Evolutionary conservation across 2,888 invertebrate genomes (phyloP).

Genomic region (Papilio demoleus): DNA sequence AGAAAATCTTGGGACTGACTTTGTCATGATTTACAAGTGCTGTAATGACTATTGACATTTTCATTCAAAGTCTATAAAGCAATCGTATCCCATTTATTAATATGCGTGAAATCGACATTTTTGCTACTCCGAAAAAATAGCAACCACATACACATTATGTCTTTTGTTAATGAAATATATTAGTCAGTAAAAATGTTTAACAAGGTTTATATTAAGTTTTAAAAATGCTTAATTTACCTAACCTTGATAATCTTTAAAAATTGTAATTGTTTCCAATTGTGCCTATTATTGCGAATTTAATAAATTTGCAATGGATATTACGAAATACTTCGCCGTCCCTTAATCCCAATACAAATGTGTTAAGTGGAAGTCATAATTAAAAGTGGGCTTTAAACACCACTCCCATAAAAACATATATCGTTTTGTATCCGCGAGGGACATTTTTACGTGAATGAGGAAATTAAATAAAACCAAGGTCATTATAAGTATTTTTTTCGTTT

Average conservation of each 20-base stretch:
- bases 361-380: slow-evolving; percentile 55
- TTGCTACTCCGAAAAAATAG: too few species aligned
- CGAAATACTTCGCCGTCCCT: slow-evolving; percentile 24
- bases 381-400: slow-evolving; percentile 47
- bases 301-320: slow-evolving; percentile 17
- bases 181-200: too few species aligned
- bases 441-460: slow-evolving; percentile 1
- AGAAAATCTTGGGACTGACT: too few species aligned
- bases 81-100: too few species aligned
- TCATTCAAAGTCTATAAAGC: too few species aligned
- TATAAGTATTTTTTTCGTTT: background rate
- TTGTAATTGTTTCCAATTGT: background rate
- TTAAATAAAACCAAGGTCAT: slow-evolving; percentile 11
- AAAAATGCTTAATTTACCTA: too few species aligned
- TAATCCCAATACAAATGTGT: slow-evolving; percentile 54
- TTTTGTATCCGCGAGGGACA: slow-evolving; percentile 32
- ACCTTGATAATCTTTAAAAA: background rate
- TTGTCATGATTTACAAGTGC: too few species aligned
- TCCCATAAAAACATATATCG: slow-evolving; percentile 43
- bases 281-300: background rate
- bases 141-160: too few species aligned
- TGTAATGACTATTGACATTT: too few species aligned
- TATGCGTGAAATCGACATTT: too few species aligned
- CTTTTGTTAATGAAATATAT: background rate
- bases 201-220: too few species aligned